Evolutionary conservation across 1,140 invertebrate species (phyloP), one percentile per base, ranked within the genome.

Genomic region (Mamestra configurata): DNA sequence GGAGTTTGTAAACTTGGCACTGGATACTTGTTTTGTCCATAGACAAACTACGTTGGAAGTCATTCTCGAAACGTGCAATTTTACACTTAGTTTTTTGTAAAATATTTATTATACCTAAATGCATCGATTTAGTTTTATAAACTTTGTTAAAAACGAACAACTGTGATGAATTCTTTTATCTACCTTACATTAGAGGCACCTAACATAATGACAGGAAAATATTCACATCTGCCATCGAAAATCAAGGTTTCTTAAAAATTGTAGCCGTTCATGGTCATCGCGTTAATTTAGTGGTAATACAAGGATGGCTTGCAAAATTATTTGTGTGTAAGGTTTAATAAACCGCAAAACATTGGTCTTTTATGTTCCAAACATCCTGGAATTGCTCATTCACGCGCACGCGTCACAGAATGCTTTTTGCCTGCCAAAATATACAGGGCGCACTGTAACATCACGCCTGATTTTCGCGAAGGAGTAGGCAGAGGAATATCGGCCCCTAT

Each of bases 241-340:
- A 43, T 66, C 61, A 66, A 66, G 64, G 40, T 68, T 68, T 15
- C 1, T 37, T 31, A n/a, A n/a, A n/a, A 53, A 18, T 46, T 24
- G 24, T 57, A 35, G 15, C 46, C 31, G 40, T 68, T 76, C 64
- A 68, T 68, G 64, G 64, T 46, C 64, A 68, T 46, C 35, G 40
- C 11, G 15, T 68, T 46, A 37, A 66, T 66, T 66, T 71, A 24
- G 49, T 35, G n/a, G 20, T 72, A 72, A 72, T 31, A 53, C n/a
- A 18, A 53, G 49, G 18, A 64, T 20, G 27, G 8, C 51, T 57
- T 57, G 31, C 31, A 37, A 20, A 64, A 64, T 64, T 37, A 35
- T 20, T 55, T 11, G 10, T 1, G 20, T 10, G 18, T 4, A 18
- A 61, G 27, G 31, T 18, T 61, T n/a, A n/a, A 31, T 27, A 31